These are phyloP conservation scores for Aspidoscelis tigris DNA, from an alignment of 2,113 vertebrate species.

Conservation along the genomic window DNA sequence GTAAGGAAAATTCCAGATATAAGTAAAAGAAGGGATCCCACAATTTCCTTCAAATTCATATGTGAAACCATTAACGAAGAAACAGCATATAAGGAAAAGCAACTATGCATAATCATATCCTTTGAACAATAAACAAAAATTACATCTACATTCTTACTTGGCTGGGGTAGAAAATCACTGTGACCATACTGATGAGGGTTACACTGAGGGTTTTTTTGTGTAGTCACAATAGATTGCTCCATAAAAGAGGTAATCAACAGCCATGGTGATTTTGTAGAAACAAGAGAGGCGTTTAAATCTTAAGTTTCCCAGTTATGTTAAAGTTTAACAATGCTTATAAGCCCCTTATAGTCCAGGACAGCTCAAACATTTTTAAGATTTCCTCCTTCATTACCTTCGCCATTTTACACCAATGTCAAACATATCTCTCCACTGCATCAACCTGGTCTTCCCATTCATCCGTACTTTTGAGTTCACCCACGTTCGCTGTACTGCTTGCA, in stretches of 20 bases:
- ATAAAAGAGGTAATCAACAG: neutral
- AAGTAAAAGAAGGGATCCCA: too few relatives aligned
- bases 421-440: constrained; percentile 99
- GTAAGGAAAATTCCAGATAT: too few relatives aligned
- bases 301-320: neutral
- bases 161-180: too few relatives aligned
- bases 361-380: neutral
- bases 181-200: too few relatives aligned
- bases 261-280: neutral
- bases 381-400: constrained; percentile 84
- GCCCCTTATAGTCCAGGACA: neutral
- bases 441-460: constrained; percentile 92
- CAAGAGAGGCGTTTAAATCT: neutral
- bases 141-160: too few relatives aligned
- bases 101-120: too few relatives aligned
- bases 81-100: too few relatives aligned
- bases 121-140: too few relatives aligned
- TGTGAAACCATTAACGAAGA: too few relatives aligned
- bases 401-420: constrained; percentile 98
- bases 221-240: neutral
- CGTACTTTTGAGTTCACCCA: constrained; percentile 97
- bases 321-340: neutral
- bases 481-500: constrained; percentile 94
- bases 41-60: too few relatives aligned
- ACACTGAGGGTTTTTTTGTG: neutral